Evolutionary conservation across 2,797 vertebrate species (phyloP).

Genomic region (Eurystomus glaucurus): DNA sequence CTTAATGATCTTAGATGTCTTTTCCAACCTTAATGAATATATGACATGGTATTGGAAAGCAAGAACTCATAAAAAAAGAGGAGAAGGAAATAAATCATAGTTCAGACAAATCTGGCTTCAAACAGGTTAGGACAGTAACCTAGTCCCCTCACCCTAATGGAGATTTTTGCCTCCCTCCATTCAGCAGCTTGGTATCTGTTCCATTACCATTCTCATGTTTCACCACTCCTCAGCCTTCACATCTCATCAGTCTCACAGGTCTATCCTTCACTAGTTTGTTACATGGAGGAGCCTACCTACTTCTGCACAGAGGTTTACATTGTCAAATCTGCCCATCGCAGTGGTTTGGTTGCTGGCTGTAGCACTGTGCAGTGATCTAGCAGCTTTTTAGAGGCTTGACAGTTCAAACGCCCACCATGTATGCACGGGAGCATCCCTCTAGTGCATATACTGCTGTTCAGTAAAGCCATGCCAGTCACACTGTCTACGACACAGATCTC

Average conservation of each 20-base stretch:
- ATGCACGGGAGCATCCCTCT: not conserved
- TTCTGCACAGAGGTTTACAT: fast-evolving
- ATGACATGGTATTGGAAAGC: not conserved
- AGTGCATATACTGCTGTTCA: fast-evolving
- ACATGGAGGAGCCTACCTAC: not conserved
- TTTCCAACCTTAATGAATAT: too few species aligned
- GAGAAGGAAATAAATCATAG: not conserved
- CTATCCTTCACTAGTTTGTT: not conserved
- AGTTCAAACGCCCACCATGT: not conserved
- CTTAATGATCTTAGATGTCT: too few species aligned
- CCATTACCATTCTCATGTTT: not conserved
- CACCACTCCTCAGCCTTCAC: not conserved
- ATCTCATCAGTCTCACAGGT: not conserved
- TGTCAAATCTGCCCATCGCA: not conserved
- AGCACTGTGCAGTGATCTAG: not conserved
- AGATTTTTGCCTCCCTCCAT: fast-evolving
- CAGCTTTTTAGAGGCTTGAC: not conserved
- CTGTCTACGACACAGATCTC: not conserved
- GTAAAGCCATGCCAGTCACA: fast-evolving
- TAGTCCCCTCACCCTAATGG: fast-evolving
- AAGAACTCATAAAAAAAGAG: not conserved
- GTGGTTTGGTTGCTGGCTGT: not conserved
- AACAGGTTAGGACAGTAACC: not conserved
- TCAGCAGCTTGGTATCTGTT: not conserved
- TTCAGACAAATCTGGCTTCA: not conserved